Evolutionary conservation across 2,888 invertebrate genomes (phyloP), one percentile per base, ranked within the genome.

Genomic region (Agrypnus murinus): DNA sequence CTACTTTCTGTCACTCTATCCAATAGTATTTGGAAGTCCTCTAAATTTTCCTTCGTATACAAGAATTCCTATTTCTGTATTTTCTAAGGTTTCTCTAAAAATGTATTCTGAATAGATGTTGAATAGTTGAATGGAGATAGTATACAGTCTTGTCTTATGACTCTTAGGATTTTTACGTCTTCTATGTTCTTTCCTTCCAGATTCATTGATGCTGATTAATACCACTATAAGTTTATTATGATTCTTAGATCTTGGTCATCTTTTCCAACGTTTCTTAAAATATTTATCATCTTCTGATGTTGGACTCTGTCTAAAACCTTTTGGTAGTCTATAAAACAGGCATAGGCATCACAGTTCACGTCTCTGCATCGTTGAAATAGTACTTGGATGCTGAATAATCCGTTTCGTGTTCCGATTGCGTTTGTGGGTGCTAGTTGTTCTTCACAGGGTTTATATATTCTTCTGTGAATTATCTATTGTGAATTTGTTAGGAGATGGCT

Each of bases 231-330:
- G 43, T 68, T 62, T 12, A 32, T 15, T n/a, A 70, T 72, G 10
- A 70, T 55, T 55, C 65, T 53, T 17, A 70, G 45, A 19, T 70
- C 66, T 53, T 62, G 48, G 34, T 58, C 60, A 14, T 72, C 69
- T 10, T 69, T 43, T 62, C 67, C 57, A 15, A 58, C 53, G n/a
- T 38, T 46, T 68, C 66, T 70, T 57, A 77, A 60, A 48, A 74
- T 68, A 19, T 74, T 64, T 10, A 74, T 71, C 62, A 74, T 50
- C 57, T 68, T 69, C 12, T 73, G 38, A 58, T 77, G 74, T 57
- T 65, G 25, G 14, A 77, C 69, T 36, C 40, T 65, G 55, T 75
- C 64, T 36, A 77, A 77, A n/a, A n/a, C 69, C 34, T 76, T 76
- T 32, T 46, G 36, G 25, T 65, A 50, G 43, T 71, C 57, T 15